Conservation (phyloP, 2,797 vertebrate species). For the Echeneis naucrates region DNA sequence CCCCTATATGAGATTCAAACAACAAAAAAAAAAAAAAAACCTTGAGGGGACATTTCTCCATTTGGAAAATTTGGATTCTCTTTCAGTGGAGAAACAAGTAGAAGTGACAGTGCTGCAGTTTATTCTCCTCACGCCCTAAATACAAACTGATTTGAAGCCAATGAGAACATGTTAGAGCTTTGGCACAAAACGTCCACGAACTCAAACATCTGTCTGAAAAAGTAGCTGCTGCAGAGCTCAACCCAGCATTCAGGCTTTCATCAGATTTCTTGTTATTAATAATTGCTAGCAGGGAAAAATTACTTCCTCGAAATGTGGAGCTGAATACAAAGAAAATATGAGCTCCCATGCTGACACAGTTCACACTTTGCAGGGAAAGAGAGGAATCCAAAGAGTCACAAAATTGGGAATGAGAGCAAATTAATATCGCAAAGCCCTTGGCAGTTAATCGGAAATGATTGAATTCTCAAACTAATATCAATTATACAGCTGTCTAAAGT, state of each 20-base stretch:
- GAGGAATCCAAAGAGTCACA: slow-evolving; percentile 13
- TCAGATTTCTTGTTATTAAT: slow-evolving; percentile 58
- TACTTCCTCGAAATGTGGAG: slow-evolving; percentile 36
- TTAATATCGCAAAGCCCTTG: slow-evolving; percentile 23
- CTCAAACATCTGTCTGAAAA: slow-evolving; percentile 61
- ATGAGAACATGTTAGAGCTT: slow-evolving; percentile 28
- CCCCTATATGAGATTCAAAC: slow-evolving; percentile 4
- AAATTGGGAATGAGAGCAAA: slow-evolving; percentile 21
- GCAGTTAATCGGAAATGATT: slow-evolving; percentile 24
- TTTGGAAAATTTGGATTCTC: too few relatives aligned
- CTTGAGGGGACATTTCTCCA: not conserved
- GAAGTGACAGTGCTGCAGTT: slow-evolving; percentile 10
- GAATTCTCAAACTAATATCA: not conserved
- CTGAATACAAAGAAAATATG: slow-evolving; percentile 45
- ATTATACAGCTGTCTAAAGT: slow-evolving; percentile 21
- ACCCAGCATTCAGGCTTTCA: slow-evolving; percentile 34
- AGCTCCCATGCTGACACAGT: slow-evolving; percentile 33
- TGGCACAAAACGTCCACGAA: slow-evolving; percentile 50
- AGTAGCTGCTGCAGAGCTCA: slow-evolving; percentile 30
- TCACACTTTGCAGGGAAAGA: slow-evolving; percentile 44
- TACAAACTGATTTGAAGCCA: slow-evolving; percentile 27
- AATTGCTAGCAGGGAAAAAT: slow-evolving; percentile 52
- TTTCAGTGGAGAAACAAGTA: not conserved
- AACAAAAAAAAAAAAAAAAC: too few relatives aligned
- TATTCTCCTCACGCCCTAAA: slow-evolving; percentile 32